These are phyloP conservation scores for Blera fallax DNA, from an alignment of 2,888 invertebrate species.

Conservation along the genomic window DNA sequence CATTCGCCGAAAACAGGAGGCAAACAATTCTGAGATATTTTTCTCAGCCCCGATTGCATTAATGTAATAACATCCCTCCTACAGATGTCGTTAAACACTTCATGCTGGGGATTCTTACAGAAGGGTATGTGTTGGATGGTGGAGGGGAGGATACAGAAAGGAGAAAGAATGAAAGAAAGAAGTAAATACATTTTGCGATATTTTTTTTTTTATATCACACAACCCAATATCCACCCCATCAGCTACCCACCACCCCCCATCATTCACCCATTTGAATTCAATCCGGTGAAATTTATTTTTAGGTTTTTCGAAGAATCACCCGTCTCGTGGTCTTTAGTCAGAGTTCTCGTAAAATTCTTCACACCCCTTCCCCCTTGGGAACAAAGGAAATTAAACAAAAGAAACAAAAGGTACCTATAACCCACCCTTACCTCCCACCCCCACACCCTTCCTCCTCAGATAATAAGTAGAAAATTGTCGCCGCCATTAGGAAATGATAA, in stretches of 20 bases:
- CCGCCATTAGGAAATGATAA: slow-evolving; percentile 27
- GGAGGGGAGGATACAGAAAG: neutral
- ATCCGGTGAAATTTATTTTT: slow-evolving; percentile 15
- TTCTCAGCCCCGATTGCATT: neutral
- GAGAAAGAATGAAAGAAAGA: neutral
- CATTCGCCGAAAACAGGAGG: neutral
- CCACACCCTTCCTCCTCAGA: too few relatives aligned
- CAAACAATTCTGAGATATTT: neutral
- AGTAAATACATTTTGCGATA: neutral
- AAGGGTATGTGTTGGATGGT: neutral
- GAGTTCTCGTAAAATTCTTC: neutral
- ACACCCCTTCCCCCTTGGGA: too few relatives aligned
- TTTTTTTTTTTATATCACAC: too few relatives aligned
- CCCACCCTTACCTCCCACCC: too few relatives aligned
- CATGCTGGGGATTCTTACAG: neutral
- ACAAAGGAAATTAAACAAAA: slow-evolving; percentile 27
- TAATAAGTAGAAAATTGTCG: slow-evolving; percentile 24
- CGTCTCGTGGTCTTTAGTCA: neutral
- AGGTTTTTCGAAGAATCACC: neutral
- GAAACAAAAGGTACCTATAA: slow-evolving; percentile 27
- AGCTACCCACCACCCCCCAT: neutral
- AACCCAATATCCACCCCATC: too few relatives aligned
- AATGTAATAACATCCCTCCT: slow-evolving; percentile 19
- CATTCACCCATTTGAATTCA: slow-evolving; percentile 6
- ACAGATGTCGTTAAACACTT: slow-evolving; percentile 17